Conservation (phyloP, 2,888 invertebrate species). For the Synanthedon vespiformis region DNA sequence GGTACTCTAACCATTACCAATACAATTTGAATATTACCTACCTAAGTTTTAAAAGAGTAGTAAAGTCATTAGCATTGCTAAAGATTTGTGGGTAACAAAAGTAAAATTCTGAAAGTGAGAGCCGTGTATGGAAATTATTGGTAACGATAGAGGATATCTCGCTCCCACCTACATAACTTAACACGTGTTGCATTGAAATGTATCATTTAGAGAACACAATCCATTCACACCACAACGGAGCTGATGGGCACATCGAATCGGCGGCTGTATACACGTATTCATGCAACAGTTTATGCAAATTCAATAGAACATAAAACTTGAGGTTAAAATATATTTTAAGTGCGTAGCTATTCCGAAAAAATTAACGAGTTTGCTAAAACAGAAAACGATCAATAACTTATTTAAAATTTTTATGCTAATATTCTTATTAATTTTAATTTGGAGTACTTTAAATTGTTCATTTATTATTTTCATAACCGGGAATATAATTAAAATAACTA, state of each 20-base stretch:
- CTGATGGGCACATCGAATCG: background rate
- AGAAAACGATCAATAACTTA: too few relatives aligned
- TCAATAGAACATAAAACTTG: too few relatives aligned
- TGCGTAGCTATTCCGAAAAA: too few relatives aligned
- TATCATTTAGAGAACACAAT: background rate
- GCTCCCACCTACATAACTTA: background rate
- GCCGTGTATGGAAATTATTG: background rate
- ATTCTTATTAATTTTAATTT: too few relatives aligned
- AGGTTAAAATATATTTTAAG: too few relatives aligned
- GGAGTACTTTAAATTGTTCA: too few relatives aligned
- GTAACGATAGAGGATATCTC: slow-evolving; percentile 1
- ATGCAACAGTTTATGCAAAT: background rate
- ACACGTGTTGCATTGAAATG: background rate
- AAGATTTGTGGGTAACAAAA: background rate
- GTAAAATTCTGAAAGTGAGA: background rate
- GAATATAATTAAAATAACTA: too few relatives aligned
- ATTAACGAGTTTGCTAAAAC: too few relatives aligned
- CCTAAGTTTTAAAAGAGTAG: background rate
- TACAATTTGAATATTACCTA: too few relatives aligned
- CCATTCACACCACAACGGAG: background rate
- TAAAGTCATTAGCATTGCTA: background rate
- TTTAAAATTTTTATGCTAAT: too few relatives aligned
- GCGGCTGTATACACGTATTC: background rate
- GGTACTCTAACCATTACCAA: too few relatives aligned
- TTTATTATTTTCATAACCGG: too few relatives aligned